Base-by-base conservation (phyloP, 2,888 invertebrate species). In the Tipula lateralis region DNA sequence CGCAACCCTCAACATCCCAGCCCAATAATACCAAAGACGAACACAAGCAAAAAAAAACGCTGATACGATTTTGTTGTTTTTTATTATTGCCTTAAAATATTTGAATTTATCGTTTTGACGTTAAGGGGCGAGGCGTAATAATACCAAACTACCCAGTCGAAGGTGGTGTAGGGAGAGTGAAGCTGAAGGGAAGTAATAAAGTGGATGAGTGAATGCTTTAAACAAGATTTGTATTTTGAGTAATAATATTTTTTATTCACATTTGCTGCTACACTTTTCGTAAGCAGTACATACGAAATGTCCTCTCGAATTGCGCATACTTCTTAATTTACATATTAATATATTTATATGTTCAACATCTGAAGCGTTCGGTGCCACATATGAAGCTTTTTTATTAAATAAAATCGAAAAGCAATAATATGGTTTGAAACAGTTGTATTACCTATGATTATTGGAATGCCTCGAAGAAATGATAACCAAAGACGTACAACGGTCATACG, bases 31-130 rank as follows among this genome's bases (percentile, higher is more conserved):
- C 66, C n/a, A n/a, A 66, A 66, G 24, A 16, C 44, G 7, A 66
- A 66, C 24, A 66, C 66, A 24, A 66, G n/a, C n/a, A n/a, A 24
- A 9, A 66, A 66, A 66, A 66, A 66, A 24, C 66, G 66, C 66
- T 66, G 66, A 66, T 19, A 66, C 66, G 66, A 66, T 24, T 66
- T 66, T 66, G 9, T 24, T 24, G 24, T 24, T 24, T 24, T 4
- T 44, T 66, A 66, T 66, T 4, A 24, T 66, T 66, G 66, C 66
- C 66, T 66, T 66, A 66, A 66, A 66, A 66, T 66, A 66, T 66
- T 66, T 24, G 24, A 66, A 66, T 66, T 66, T 19, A 66, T 66
- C 7, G 66, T 66, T 66, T 24, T 66, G 66, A 66, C 66, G 66
- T 66, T 66, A 2, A 24, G 4, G 39, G 66, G 66, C 4, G 66